Base-by-base conservation (phyloP, 2,888 invertebrate genomes). In the Diarsia mendica region DNA sequence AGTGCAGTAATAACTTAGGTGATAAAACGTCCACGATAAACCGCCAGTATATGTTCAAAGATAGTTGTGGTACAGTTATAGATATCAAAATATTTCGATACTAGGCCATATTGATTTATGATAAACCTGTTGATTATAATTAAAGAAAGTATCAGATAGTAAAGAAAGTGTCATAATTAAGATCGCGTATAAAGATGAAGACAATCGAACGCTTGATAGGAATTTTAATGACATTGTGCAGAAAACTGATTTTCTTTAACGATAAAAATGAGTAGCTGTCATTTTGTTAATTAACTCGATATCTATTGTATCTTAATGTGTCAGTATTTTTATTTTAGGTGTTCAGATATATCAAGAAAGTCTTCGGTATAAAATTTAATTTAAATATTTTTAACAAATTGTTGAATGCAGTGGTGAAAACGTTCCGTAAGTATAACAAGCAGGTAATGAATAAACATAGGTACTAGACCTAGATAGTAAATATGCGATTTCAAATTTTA, bases 371-470 rank as follows among this genome's bases (percentile, higher is more conserved):
- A 72, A 63, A 67, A 39, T 72, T 75, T 67, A 72, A 77, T 77
- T 67, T 66, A 79, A 72, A 67, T 55, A 60, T 66, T 66, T 72
- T n/a, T 10, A 46, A 72, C 53, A 53, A 46, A 69, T 69, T 66
- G 80, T 55, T 69, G 44, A 83, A 65, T 66, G 68, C 28, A 53
- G 53, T 65, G 71, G 82, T 85, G 80, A 84, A 89, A 86, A 82
- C 84, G 72, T 83, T 76, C 75, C 64, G 44, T 82, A n/a, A n/a
- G n/a, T n/a, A 60, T 46, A 64, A 77, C 65, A 76, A 75, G 73
- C 66, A 80, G 73, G 74, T 86, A 91, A 91, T 91, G 90, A 90
- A 92, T 92, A 90, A 89, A 89, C 88, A 91, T 87, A n/a, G n/a
- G n/a, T n/a, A 90, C 83, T 84, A 92, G 88, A 90, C 89, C 90